phyloP scores from a whole-genome alignment of 2,888 invertebrate genomes.

The Andrena haemorrhoa region DNA sequence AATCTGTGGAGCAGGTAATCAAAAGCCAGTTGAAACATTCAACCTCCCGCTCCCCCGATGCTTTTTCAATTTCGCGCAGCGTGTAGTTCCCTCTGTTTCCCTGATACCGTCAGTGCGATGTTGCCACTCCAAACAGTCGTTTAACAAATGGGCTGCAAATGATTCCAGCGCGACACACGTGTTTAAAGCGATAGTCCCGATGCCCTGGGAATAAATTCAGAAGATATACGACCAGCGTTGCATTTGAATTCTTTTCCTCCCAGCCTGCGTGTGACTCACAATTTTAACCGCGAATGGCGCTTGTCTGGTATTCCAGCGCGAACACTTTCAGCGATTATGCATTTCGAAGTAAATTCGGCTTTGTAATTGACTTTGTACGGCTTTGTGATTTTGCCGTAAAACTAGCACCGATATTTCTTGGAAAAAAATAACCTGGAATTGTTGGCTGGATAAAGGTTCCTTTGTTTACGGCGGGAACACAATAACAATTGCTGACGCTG shows the following conservation, averaged over 20 bases:
- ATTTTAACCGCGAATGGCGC: not conserved
- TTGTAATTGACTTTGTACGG: too few relatives aligned
- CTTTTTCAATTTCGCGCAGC: constrained; percentile 4
- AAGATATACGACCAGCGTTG: constrained; percentile 33
- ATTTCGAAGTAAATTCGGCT: too few relatives aligned
- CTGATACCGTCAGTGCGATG: constrained; percentile 27
- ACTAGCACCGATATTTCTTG: too few relatives aligned
- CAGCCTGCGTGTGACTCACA: not conserved
- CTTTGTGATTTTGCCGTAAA: too few relatives aligned
- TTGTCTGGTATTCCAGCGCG: not conserved
- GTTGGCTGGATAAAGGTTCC: too few relatives aligned
- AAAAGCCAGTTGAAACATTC: not conserved
- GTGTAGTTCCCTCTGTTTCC: constrained; percentile 10
- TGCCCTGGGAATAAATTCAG: constrained; percentile 27
- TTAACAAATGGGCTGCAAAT: constrained; percentile 66
- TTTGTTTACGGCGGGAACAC: too few relatives aligned
- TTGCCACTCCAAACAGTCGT: constrained; percentile 46
- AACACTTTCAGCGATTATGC: not conserved
- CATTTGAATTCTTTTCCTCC: constrained; percentile 37
- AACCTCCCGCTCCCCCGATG: not conserved
- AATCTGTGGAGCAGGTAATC: not conserved
- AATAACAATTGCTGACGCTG: too few relatives aligned
- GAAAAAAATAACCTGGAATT: too few relatives aligned
- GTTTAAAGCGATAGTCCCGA: constrained; percentile 24
- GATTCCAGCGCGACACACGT: constrained; percentile 37